A percentile compares a stretch with the other conserved stretches of the same genome.
Conservation (phyloP, 1,140 invertebrate genomes). For the Pomacea maculata region DNA sequence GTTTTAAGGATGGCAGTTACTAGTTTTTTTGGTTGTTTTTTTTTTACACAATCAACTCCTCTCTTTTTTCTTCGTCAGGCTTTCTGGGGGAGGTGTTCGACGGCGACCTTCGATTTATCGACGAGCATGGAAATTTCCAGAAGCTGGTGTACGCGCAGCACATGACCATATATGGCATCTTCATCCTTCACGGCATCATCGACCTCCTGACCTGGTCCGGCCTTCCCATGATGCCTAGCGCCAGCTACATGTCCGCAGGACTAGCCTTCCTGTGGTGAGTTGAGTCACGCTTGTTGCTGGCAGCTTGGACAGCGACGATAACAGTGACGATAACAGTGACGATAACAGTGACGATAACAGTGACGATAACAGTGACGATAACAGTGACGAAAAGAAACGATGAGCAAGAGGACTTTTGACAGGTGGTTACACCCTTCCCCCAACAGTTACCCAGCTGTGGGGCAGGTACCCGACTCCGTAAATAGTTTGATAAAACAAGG, state of each 20-base stretch:
- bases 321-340: too few relatives aligned
- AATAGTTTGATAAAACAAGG: too few relatives aligned
- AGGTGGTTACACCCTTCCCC: too few relatives aligned
- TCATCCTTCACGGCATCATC: slow-evolving; percentile 33
- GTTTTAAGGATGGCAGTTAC: background rate
- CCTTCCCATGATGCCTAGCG: slow-evolving; percentile 28
- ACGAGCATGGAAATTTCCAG: slow-evolving; percentile 30
- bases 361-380: too few relatives aligned
- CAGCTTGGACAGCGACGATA: too few relatives aligned
- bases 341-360: too few relatives aligned
- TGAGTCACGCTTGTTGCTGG: too few relatives aligned
- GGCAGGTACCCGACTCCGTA: too few relatives aligned
- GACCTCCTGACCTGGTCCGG: slow-evolving; percentile 33
- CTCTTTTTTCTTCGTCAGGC: slow-evolving; percentile 17
- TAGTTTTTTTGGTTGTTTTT: background rate
- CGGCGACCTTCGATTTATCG: slow-evolving; percentile 14
- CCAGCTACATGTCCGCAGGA: slow-evolving; percentile 27
- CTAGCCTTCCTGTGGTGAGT: slow-evolving; percentile 35
- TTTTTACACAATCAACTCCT: background rate
- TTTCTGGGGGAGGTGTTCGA: slow-evolving; percentile 38
- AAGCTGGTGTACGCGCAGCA: slow-evolving; percentile 37
- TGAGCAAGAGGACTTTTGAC: too few relatives aligned
- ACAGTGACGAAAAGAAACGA: background rate
- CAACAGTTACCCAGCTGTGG: too few relatives aligned
- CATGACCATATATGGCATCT: slow-evolving; percentile 42